Conservation (phyloP, 2,113 vertebrate genomes). For the Tonatia bakeri region DNA sequence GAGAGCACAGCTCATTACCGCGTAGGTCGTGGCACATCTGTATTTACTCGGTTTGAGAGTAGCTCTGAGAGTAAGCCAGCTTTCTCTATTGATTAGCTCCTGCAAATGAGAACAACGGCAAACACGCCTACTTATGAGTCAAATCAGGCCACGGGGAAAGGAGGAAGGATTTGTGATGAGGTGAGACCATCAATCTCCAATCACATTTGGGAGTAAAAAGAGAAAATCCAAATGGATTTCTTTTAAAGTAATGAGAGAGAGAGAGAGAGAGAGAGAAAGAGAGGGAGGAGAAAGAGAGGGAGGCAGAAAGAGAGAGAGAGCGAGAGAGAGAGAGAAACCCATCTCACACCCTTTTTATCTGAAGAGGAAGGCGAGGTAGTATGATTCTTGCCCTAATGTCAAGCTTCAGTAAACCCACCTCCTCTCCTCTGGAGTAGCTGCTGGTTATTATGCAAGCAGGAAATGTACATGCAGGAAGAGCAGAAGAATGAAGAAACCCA, state of each 20-base stretch:
- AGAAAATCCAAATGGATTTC: slow-evolving; percentile 35
- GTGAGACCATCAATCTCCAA: background rate
- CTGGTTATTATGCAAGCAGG: slow-evolving; percentile 33
- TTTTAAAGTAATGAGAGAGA: background rate
- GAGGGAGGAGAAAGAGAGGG: background rate
- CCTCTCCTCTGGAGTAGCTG: background rate
- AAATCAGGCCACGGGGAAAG: background rate
- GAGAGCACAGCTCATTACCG: background rate
- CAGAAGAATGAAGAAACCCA: background rate
- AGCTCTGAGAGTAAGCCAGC: background rate
- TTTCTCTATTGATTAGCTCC: background rate
- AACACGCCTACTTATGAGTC: background rate
- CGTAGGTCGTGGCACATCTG: rapidly evolving
- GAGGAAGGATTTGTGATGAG: background rate
- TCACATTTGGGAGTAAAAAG: background rate
- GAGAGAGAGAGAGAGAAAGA: background rate
- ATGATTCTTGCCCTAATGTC: background rate
- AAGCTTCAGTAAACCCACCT: slow-evolving; percentile 22
- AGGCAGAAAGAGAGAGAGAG: background rate
- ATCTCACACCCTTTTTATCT: background rate
- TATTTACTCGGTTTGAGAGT: background rate
- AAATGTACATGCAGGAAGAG: slow-evolving; percentile 36
- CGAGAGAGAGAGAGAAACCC: background rate
- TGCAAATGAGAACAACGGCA: background rate
- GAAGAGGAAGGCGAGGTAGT: background rate